These are phyloP conservation scores for Plusia festucae DNA, from an alignment of 2,888 invertebrate species.

Conservation along the genomic window DNA sequence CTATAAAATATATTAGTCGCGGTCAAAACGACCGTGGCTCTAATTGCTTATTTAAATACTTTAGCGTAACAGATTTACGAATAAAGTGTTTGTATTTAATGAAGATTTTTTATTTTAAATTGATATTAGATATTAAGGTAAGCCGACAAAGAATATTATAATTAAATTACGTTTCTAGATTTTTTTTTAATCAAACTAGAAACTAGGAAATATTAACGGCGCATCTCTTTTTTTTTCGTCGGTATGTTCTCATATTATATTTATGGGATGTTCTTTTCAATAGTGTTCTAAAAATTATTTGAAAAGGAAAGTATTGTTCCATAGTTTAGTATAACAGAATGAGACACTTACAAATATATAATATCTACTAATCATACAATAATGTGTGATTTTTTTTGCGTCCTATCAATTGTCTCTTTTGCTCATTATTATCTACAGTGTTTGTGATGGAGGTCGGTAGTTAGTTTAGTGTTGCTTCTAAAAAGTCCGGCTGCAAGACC, in stretches of 20 bases:
- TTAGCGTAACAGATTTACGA: neutral
- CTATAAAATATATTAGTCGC: conserved; percentile 4
- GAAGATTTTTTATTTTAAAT: neutral
- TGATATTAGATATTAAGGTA: too few relatives aligned
- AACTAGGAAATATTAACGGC: too few relatives aligned
- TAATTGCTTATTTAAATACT: conserved; percentile 4
- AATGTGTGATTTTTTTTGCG: neutral
- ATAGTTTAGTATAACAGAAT: too few relatives aligned
- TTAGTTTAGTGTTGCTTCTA: neutral
- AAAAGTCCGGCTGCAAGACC: neutral
- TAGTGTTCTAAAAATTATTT: too few relatives aligned
- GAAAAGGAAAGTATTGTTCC: too few relatives aligned
- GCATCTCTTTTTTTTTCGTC: too few relatives aligned
- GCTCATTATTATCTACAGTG: neutral
- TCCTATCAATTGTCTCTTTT: neutral
- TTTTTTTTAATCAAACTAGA: too few relatives aligned
- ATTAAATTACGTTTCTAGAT: too few relatives aligned
- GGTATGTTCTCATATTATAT: too few relatives aligned
- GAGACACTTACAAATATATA: too few relatives aligned
- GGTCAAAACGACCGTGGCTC: neutral
- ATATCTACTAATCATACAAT: neutral
- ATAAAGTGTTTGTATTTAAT: neutral
- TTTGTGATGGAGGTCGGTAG: neutral
- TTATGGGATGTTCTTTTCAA: too few relatives aligned
- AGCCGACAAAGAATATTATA: too few relatives aligned